Evolutionary conservation across 2,113 vertebrate species (phyloP).

Genomic region (Pteropus alecto): DNA sequence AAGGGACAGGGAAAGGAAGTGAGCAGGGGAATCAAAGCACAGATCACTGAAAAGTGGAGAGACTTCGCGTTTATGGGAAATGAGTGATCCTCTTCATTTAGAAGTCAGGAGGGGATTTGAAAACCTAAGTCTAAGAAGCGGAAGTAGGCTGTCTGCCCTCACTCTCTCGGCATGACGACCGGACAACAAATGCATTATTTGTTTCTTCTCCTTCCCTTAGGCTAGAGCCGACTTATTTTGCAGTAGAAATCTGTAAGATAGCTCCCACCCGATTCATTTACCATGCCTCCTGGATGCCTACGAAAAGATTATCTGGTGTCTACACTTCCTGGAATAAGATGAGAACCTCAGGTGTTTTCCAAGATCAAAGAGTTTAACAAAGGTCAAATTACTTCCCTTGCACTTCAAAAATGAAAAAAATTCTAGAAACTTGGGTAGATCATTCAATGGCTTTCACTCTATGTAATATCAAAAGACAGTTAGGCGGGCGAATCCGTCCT

Average conservation of each 20-base stretch:
- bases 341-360: conserved; percentile 48
- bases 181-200: neutral
- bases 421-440: conserved; percentile 54
- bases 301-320: conserved; percentile 41
- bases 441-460: conserved; percentile 47
- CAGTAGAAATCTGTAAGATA: neutral
- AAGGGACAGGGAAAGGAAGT: too few species aligned
- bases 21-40: neutral
- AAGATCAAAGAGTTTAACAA: conserved; percentile 78
- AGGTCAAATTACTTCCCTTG: conserved; percentile 81
- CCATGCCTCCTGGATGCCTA: neutral
- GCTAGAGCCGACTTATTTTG: neutral
- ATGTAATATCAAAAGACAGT: conserved; percentile 60
- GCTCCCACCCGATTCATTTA: neutral
- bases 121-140: neutral
- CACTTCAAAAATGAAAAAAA: conserved; percentile 64
- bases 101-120: neutral
- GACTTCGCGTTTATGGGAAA: neutral
- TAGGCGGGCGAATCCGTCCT: neutral
- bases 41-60: neutral
- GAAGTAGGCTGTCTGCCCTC: neutral
- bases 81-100: neutral
- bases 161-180: neutral
- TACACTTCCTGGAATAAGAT: conserved; percentile 78
- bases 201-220: neutral